Evolutionary conservation across 2,888 invertebrate species (phyloP).

Genomic region (Sipha maydis): DNA sequence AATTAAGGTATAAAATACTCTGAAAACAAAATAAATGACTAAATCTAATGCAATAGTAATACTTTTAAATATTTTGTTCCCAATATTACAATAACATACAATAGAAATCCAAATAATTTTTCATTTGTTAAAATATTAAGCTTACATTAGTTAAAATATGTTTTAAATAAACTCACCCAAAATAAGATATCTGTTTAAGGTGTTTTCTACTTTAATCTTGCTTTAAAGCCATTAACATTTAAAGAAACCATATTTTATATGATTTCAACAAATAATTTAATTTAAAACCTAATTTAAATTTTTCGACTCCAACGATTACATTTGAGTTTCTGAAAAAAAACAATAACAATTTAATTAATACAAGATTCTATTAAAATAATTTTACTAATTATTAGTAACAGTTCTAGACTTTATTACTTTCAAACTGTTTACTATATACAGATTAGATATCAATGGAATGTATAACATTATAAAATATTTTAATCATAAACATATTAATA

Average conservation of each 20-base stretch:
- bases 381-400: neutral
- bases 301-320: neutral
- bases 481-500: neutral
- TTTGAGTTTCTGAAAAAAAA: conserved; percentile 38
- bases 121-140: neutral
- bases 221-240: conserved; percentile 17
- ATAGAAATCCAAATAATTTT: too few species aligned
- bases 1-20: neutral
- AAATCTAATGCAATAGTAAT: too few species aligned
- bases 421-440: neutral
- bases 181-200: conserved; percentile 15
- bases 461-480: neutral
- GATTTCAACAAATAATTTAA: conserved; percentile 11
- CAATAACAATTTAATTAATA: neutral
- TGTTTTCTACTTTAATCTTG: conserved; percentile 7
- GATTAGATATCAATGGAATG: too few species aligned
- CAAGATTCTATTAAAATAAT: neutral
- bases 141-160: neutral
- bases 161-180: conserved; percentile 34
- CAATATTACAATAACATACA: neutral
- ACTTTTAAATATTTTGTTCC: neutral
- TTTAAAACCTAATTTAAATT: conserved; percentile 12
- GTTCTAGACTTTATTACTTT: neutral
- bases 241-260: conserved; percentile 41
- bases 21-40: too few species aligned